phyloP scores from a whole-genome alignment of 2,888 invertebrate species.

The Pharmacophagus antenor region DNA sequence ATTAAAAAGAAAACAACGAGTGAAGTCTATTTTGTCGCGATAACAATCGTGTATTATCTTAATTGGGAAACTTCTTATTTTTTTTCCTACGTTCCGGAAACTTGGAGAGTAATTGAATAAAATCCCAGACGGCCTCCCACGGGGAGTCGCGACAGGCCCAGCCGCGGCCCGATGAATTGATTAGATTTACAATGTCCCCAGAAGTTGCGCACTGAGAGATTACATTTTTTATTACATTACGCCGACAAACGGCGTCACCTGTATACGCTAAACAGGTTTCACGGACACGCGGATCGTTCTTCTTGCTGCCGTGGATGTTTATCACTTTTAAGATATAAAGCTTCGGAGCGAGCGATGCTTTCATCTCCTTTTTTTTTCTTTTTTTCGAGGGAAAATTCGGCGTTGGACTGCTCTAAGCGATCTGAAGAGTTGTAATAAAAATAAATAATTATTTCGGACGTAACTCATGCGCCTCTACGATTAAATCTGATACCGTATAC shows the following conservation, averaged over 20 bases:
- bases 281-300: neutral
- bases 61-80: neutral
- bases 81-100: no score
- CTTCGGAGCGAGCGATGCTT: no score
- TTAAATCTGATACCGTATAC: no score
- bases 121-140: slow-evolving; percentile 9
- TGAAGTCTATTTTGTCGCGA: neutral
- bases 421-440: no score
- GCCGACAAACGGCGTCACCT: slow-evolving; percentile 4
- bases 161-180: slow-evolving; percentile 33
- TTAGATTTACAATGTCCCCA: slow-evolving; percentile 37
- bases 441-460: no score
- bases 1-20: no score
- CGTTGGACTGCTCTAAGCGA: no score
- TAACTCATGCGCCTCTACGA: no score
- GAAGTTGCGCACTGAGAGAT: slow-evolving; percentile 17
- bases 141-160: slow-evolving; percentile 10
- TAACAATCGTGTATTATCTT: slow-evolving; percentile 2
- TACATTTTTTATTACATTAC: slow-evolving; percentile 30
- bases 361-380: no score
- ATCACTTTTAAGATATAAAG: neutral
- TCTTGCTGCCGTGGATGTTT: neutral
- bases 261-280: slow-evolving; percentile 1
- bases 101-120: slow-evolving; percentile 19
- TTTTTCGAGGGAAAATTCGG: no score